These are phyloP conservation scores for Druon quercuslanigerum DNA, from an alignment of 1,140 invertebrate genomes.

Conservation along the genomic window DNA sequence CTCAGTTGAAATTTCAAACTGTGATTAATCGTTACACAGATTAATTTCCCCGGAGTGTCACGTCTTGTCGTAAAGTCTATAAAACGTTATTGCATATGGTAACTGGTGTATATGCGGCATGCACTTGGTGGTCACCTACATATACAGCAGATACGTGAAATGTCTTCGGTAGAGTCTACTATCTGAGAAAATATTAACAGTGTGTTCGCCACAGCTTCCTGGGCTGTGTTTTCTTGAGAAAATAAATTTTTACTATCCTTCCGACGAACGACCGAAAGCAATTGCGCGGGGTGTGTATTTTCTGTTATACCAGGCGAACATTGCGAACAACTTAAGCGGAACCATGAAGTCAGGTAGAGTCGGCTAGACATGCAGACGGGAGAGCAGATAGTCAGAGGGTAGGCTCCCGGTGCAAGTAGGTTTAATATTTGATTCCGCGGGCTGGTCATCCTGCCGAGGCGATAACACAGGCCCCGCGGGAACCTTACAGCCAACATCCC, in stretches of 20 bases:
- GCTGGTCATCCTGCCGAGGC: constrained; percentile 75
- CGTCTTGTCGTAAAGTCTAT: constrained; percentile 4
- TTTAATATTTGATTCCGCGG: constrained; percentile 76
- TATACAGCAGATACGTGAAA: background rate
- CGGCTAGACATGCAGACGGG: constrained; percentile 41
- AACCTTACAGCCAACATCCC: constrained; percentile 66
- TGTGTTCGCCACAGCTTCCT: constrained; percentile 41
- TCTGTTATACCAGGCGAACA: constrained; percentile 46
- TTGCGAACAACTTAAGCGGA: constrained; percentile 34
- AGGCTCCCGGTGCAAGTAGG: constrained; percentile 69
- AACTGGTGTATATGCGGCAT: background rate
- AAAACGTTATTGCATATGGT: constrained; percentile 3
- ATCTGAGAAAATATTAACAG: constrained; percentile 38
- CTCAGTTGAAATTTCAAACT: background rate
- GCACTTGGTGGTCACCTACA: constrained; percentile 1
- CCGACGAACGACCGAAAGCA: constrained; percentile 50
- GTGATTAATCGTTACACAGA: background rate
- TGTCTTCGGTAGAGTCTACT: background rate
- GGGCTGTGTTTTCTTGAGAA: constrained; percentile 37
- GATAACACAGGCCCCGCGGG: constrained; percentile 75
- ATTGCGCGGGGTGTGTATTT: constrained; percentile 56
- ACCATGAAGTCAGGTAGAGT: constrained; percentile 43
- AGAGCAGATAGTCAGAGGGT: constrained; percentile 42
- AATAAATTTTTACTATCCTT: constrained; percentile 56
- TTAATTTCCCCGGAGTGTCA: constrained; percentile 19